phyloP scores from a whole-genome alignment of 2,888 invertebrate species.

The Alsophila aescularia region DNA sequence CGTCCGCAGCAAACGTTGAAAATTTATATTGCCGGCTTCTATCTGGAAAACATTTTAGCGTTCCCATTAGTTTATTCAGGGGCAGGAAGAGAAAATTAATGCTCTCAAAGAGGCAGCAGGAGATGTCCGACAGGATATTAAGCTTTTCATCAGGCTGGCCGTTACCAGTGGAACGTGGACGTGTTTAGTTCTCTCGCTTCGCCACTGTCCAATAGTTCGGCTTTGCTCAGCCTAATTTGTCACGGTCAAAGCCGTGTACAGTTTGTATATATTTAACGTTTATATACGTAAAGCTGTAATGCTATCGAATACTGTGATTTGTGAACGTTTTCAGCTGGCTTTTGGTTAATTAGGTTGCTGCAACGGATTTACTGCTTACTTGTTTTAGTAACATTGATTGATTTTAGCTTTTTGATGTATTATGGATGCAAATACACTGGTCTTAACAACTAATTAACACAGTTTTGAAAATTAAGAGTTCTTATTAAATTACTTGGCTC shows the following conservation, averaged over 20 bases:
- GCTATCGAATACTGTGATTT: constrained; percentile 1
- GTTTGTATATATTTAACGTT: constrained; percentile 30
- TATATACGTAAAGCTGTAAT: not conserved
- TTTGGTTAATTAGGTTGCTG: not conserved
- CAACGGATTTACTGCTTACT: not conserved
- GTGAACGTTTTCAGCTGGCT: not conserved
- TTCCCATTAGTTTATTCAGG: constrained; percentile 60
- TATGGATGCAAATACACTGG: too few relatives aligned
- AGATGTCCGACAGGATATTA: constrained; percentile 63
- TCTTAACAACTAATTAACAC: too few relatives aligned
- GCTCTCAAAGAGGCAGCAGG: constrained; percentile 61
- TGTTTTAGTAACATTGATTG: not conserved
- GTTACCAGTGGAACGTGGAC: constrained; percentile 49
- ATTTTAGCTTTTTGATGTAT: not conserved
- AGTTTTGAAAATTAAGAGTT: too few relatives aligned
- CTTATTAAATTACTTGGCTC: too few relatives aligned
- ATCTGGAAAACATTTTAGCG: constrained; percentile 34
- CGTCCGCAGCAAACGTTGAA: constrained; percentile 34
- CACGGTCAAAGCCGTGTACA: constrained; percentile 40
- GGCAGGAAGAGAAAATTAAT: constrained; percentile 67
- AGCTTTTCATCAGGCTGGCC: constrained; percentile 64
- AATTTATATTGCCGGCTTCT: constrained; percentile 31
- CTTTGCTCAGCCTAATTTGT: constrained; percentile 45
- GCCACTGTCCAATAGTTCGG: constrained; percentile 40
- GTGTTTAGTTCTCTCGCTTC: constrained; percentile 39